Conservation (phyloP, 2,113 vertebrate genomes). For the Cebidichthys violaceus region DNA sequence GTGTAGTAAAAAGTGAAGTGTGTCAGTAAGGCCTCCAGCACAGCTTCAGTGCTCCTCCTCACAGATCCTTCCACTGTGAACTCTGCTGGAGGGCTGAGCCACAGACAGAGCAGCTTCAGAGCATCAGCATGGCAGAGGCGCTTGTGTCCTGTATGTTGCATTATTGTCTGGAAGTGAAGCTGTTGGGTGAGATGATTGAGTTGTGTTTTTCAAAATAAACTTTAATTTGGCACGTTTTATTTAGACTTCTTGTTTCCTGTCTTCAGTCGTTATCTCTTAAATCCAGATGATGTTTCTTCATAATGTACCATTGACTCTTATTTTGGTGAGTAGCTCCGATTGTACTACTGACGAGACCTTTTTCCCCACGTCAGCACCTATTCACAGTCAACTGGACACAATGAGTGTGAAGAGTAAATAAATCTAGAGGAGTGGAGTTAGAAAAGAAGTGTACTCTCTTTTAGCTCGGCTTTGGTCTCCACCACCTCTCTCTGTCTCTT, state of each 20-base stretch:
- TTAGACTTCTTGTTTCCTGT: neutral
- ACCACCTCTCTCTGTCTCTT: neutral
- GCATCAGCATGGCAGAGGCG: neutral
- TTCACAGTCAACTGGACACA: neutral
- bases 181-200: neutral
- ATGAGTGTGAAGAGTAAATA: neutral
- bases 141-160: neutral
- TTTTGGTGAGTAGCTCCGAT: neutral
- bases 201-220: neutral
- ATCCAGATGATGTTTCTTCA: neutral
- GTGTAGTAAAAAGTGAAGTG: neutral
- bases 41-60: neutral
- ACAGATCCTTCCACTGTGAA: neutral
- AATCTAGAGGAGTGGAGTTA: too few relatives aligned
- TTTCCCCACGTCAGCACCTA: neutral
- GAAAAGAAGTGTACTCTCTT: neutral
- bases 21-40: neutral
- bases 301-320: neutral
- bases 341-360: neutral
- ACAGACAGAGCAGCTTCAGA: neutral
- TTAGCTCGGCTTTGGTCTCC: neutral
- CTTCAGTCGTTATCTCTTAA: neutral
- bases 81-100: too few relatives aligned
- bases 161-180: neutral
- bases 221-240: neutral